Evolutionary conservation across 2,113 vertebrate genomes (phyloP), one percentile per base, ranked within the genome.

Genomic region (Podarcis raffonei): DNA sequence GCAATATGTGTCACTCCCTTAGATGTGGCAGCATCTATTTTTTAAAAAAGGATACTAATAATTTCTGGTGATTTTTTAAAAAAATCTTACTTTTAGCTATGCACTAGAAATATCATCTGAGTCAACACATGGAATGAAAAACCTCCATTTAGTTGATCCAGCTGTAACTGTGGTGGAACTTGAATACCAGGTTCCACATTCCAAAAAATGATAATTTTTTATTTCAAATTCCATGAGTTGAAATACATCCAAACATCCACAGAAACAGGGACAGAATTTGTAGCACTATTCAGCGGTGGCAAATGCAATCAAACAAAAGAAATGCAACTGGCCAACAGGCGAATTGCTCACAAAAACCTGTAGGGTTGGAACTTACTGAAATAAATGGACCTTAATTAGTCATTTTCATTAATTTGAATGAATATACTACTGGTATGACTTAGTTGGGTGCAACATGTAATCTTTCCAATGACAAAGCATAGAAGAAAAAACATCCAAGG

Each of bases 401-500:
- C 42, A 48, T 48, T 48, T 48, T 1, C 42, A 48, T 48, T 48
- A 48, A 48, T 9, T 48, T 48, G 42, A 42, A 1, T 48, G 42
- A 48, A 48, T 48, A 48, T 48, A 48, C 8, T 48, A 48, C 8
- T 0, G 2, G 11, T 48, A 48, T 48, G 48, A 48, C 48, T 48
- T 48, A 48, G 48, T 11, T 48, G 48, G 48, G 3, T 11, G 48
- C 48, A 3, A 27, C 2, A 13, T 35, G 12, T 23, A 65, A 12
- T 25, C n/a, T 62, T 39, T 76, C 39, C 37, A 75, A 11, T 23
- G 88, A 30, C 9, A 83, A 0, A 37, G 2, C 74, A 25, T 11
- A 88, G 94, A 68, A 57, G 25, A 25, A 25, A 35, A 84, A 69
- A 83, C 72, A 30, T 20, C 13, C 77, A 18, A 80, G 62, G 62